These are phyloP conservation scores for Jacana jacana DNA, from an alignment of 2,113 vertebrate species.

Conservation along the genomic window DNA sequence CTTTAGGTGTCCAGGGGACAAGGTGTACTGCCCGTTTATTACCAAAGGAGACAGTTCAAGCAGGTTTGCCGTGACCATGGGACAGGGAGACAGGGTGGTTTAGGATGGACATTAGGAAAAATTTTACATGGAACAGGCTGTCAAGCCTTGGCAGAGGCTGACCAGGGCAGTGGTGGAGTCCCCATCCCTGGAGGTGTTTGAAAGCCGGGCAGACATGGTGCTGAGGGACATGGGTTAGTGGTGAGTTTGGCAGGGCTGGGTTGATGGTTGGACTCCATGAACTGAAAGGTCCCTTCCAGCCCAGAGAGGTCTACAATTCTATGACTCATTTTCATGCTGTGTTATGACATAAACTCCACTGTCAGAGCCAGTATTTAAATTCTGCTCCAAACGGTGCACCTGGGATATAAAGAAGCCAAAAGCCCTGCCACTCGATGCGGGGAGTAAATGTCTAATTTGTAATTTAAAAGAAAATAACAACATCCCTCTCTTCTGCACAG, in stretches of 20 bases:
- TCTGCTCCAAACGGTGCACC: slow-evolving; percentile 46
- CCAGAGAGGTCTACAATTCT: too few species aligned
- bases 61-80: slow-evolving; percentile 39
- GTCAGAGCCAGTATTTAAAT: slow-evolving; percentile 62
- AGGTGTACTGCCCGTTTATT: slow-evolving; percentile 33
- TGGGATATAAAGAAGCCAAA: slow-evolving; percentile 40
- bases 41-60: slow-evolving; percentile 15
- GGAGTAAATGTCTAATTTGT: slow-evolving; percentile 56
- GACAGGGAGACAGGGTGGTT: slow-evolving; percentile 39
- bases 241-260: too few species aligned
- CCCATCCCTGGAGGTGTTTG: too few species aligned
- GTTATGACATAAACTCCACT: slow-evolving; percentile 59
- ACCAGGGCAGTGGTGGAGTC: too few species aligned
- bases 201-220: too few species aligned
- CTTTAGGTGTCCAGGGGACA: slow-evolving; percentile 58
- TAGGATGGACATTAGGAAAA: too few species aligned
- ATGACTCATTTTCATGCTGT: slow-evolving; percentile 40
- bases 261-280: too few species aligned
- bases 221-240: too few species aligned
- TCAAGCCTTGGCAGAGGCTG: too few species aligned
- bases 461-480: slow-evolving; percentile 69
- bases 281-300: too few species aligned
- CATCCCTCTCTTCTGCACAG: slow-evolving; percentile 68
- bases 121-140: too few species aligned
- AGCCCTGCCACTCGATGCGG: slow-evolving; percentile 38